phyloP scores from a whole-genome alignment of 2,797 vertebrate species.

The Syngnathus acus region DNA sequence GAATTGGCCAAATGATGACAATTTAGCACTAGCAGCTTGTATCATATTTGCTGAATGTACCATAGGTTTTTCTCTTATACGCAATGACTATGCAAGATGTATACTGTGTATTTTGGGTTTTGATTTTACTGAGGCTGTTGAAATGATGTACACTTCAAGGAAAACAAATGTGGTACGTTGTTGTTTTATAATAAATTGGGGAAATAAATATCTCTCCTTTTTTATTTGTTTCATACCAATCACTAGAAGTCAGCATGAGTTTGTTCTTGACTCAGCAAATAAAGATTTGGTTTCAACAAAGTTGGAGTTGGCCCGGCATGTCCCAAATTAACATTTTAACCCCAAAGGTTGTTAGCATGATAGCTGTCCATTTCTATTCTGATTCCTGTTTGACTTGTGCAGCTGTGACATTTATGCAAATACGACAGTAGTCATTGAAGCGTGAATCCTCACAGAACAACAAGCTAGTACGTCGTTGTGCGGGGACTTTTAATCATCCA shows the following conservation, averaged over 20 bases:
- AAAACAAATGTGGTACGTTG: constrained; percentile 69
- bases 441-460: constrained; percentile 46
- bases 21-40: background rate
- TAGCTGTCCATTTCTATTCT: background rate
- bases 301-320: background rate
- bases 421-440: constrained; percentile 34
- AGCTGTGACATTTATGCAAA: constrained; percentile 34
- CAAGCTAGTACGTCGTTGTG: background rate
- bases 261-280: background rate
- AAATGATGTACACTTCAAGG: constrained; percentile 67
- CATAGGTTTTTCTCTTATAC: constrained; percentile 45
- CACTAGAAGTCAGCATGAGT: background rate
- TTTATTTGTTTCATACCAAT: constrained; percentile 18
- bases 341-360: background rate
- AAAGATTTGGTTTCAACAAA: background rate
- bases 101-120: constrained; percentile 77
- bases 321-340: too few species aligned
- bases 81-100: constrained; percentile 68
- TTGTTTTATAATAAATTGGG: constrained; percentile 72
- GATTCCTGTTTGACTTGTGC: background rate
- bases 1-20: background rate
- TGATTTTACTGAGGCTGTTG: constrained; percentile 63
- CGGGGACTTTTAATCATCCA: background rate
- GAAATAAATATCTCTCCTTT: constrained; percentile 31
- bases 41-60: background rate